phyloP scores from a whole-genome alignment of 2,797 vertebrate species.

The Sebastes miniatus region DNA sequence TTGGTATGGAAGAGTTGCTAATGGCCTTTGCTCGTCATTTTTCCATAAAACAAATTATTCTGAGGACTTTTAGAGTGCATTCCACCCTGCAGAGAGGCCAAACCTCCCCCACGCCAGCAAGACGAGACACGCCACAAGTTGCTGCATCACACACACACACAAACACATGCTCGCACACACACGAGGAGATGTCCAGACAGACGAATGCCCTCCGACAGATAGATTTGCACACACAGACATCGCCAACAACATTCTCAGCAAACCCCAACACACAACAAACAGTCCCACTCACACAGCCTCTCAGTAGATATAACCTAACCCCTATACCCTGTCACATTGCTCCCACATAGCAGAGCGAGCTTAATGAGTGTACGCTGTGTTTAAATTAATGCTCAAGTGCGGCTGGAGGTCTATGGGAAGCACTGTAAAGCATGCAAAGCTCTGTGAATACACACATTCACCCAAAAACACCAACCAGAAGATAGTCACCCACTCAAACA shows the following conservation, averaged over 20 bases:
- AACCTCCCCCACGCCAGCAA: constrained; percentile 15
- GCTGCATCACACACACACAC: constrained; percentile 10
- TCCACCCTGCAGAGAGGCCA: constrained; percentile 38
- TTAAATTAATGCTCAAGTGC: constrained; percentile 45
- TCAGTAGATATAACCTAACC: constrained; percentile 61
- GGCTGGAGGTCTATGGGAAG: constrained; percentile 23
- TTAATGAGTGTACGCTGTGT: constrained; percentile 43
- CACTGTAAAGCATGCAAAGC: constrained; percentile 42
- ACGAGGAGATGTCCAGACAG: constrained; percentile 47
- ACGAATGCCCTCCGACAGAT: constrained; percentile 67
- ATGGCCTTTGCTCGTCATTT: constrained; percentile 33
- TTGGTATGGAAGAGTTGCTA: constrained; percentile 23
- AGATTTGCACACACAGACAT: constrained; percentile 51
- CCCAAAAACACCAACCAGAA: constrained; percentile 27
- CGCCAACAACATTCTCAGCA: constrained; percentile 61
- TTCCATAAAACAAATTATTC: constrained; percentile 63
- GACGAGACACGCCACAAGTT: constrained; percentile 54
- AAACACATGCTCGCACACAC: neutral
- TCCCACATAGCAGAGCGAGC: constrained; percentile 36
- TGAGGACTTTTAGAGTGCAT: constrained; percentile 39
- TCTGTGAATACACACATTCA: constrained; percentile 29
- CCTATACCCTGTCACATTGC: constrained; percentile 30
- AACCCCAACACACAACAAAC: constrained; percentile 51
- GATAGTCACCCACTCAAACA: constrained; percentile 28
- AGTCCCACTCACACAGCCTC: constrained; percentile 53